Percentiles rank a stretch among this genome's conserved stretches.
Evolutionary conservation across 2,113 vertebrate species (phyloP).

Genomic region (Catagonus wagneri): DNA sequence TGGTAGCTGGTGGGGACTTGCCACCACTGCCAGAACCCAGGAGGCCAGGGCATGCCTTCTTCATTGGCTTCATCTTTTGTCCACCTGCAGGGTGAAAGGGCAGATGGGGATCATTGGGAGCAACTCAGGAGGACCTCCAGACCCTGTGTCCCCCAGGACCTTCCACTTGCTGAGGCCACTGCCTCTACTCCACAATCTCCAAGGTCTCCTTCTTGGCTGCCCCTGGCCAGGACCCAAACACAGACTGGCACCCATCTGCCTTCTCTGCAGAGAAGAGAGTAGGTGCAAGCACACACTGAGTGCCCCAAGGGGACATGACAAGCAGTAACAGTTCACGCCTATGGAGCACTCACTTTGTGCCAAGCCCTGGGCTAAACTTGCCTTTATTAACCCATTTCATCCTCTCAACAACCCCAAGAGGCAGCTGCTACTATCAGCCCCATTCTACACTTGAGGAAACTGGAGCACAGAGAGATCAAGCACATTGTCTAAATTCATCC

Average conservation of each 20-base stretch:
- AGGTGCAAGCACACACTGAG: not conserved
- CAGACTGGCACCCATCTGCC: not conserved
- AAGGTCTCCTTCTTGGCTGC: not conserved
- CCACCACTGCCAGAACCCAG: slow-evolving; percentile 66
- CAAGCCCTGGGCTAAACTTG: not conserved
- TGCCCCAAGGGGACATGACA: not conserved
- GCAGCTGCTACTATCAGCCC: not conserved
- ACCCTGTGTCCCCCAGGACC: not conserved
- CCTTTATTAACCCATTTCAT: slow-evolving; percentile 5
- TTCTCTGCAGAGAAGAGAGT: not conserved
- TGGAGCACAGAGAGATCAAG: not conserved
- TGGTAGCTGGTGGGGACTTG: slow-evolving; percentile 87
- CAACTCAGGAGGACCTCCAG: not conserved
- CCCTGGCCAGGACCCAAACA: slow-evolving; percentile 1
- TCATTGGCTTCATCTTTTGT: slow-evolving; percentile 91
- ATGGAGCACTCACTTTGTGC: not conserved
- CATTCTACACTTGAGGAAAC: slow-evolving; percentile 27
- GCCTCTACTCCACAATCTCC: not conserved
- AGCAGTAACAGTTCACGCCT: not conserved
- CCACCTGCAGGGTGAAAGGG: slow-evolving; percentile 58
- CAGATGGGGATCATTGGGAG: slow-evolving; percentile 6
- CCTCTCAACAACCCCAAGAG: not conserved
- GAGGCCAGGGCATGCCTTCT: slow-evolving; percentile 87
- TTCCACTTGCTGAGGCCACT: not conserved
- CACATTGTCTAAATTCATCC: not conserved